Base-by-base conservation (phyloP, 2,113 vertebrate genomes). In the Dicrurus megarhynchus region DNA sequence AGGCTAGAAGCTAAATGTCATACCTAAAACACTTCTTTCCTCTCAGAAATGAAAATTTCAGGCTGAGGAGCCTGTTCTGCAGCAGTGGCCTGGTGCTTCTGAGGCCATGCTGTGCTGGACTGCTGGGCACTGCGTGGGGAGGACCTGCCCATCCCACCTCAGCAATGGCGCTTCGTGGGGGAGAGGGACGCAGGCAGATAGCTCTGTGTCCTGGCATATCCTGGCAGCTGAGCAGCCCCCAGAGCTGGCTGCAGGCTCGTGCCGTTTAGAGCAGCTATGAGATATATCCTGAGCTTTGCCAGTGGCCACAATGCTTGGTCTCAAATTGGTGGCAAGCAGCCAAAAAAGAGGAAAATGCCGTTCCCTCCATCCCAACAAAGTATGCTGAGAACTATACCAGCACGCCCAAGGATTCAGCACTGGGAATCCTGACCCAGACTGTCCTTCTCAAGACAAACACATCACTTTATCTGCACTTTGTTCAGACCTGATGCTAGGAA, bases 111-210 rank as follows among this genome's bases (percentile, higher is more conserved):
- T 39, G 55, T 5, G 76, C 73, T 65, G 84, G 67, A 71, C 8
- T 0, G 0, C 8, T 0, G 0, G 71, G 68, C 0, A 0, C 33
- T 4, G 16, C 0, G 0, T 17, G 7, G 28, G 9, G 5, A 20
- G 13, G 16, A 84, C 27, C 15, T 82, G 65, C 22, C 33, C 65
- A 47, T 39, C 0, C 1, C 50, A 49, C 16, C 12, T n/a, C 53
- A n/a, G 53, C 2, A 2, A 5, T 2, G 30, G 44, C 39, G 21
- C 11, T 75, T 75, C 0, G 2, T 30, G 49, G 28, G 67, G 33
- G 11, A 59, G 37, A 68, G 35, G 44, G 57, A 41, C 64, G 56
- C 57, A 44, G n/a, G 49, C 44, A 82, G 56, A 46, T 39, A 67
- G 77, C 41, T 63, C 61, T 32, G 49, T 2, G 4, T 59, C 53